Base-by-base conservation (phyloP, 2,113 vertebrate genomes). In the Stigmatopora argus region DNA sequence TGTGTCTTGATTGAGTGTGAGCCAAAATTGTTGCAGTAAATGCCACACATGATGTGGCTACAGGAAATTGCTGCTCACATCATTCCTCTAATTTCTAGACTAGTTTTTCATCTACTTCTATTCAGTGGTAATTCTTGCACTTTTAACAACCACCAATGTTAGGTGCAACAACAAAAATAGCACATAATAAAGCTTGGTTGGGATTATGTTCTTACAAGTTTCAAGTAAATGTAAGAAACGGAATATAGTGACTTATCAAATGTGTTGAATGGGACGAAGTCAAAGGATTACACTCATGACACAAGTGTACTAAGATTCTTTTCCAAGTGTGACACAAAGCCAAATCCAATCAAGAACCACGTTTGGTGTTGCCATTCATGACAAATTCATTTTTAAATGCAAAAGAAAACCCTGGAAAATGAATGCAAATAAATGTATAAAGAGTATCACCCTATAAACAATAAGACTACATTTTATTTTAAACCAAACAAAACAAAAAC, bases 361-460 rank as follows among this genome's bases (percentile, higher is more conserved):
- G 14, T 1, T 69, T 63, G 19, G 52, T 7, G 0, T 67, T 31
- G 58, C 21, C 62, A 31, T 68, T 41, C 3, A 61, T 26, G 35
- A 46, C 45, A 49, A 64, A 74, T 73, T 57, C 52, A 56, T 64
- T 11, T 15, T 31, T n/a, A 23, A 55, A 67, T 67, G 60, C 60
- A n/a, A 8, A 64, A 62, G 64, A 73, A 79, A 75, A 63, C 67
- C 61, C 44, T 7, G 65, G 10, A 53, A 65, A 72, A 70, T 44
- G 51, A 75, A 64, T 61, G 73, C 64, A 41, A 21, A 49, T 49
- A 17, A 6, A 64, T 5, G 68, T 70, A 2, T 35, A 57, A 67
- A 44, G 46, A 38, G 46, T 38, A n/a, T 23, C 38, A 59, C 38
- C 38, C 7, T 41, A 2, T 41, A 41, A 41, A 41, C 4, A 31